Evolutionary conservation across 92 coral and sea anemone genomes (phyloP).

Genomic region (Zoanthus gigantus): DNA sequence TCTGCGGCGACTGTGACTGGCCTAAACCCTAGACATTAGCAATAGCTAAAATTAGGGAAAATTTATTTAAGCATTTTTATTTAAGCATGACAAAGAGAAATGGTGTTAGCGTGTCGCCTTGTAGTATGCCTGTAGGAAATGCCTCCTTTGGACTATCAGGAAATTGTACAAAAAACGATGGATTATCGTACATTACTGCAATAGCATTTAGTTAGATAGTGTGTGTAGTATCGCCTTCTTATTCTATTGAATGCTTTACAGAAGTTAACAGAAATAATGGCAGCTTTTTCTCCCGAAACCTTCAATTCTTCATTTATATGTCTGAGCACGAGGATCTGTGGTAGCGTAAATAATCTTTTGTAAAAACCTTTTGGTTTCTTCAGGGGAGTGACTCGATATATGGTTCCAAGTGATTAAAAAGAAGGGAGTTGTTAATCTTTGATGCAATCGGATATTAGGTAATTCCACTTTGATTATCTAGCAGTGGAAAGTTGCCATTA

Average conservation of each 20-base stretch:
- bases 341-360: not conserved
- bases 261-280: not conserved
- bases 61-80: too few relatives aligned
- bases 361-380: not conserved
- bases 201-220: not conserved
- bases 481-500: not conserved
- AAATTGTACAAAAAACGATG: not conserved
- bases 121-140: not conserved
- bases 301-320: not conserved
- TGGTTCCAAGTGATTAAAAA: not conserved
- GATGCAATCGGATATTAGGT: not conserved
- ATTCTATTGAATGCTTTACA: not conserved
- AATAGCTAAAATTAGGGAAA: too few relatives aligned
- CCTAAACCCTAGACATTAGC: too few relatives aligned
- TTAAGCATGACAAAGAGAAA: not conserved
- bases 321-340: not conserved
- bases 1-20: too few relatives aligned
- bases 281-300: not conserved
- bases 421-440: not conserved
- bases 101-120: not conserved
- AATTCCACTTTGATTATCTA: not conserved
- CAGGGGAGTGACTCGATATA: not conserved
- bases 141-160: not conserved
- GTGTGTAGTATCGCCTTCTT: not conserved
- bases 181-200: not conserved